Conservation (phyloP, 2,888 invertebrate genomes). For the Lamproptera curius region DNA sequence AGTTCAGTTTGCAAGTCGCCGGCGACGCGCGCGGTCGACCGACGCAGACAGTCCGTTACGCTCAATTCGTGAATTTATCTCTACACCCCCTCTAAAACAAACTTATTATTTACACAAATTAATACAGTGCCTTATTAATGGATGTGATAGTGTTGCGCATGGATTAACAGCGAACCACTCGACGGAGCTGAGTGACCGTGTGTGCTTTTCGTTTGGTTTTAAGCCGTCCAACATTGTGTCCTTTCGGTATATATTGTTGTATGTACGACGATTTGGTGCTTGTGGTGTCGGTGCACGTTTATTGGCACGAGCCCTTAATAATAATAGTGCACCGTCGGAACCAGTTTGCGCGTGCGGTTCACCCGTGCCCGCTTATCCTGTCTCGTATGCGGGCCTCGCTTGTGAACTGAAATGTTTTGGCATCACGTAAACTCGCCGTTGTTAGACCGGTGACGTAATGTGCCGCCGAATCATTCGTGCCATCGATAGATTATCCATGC, state of each 20-base stretch:
- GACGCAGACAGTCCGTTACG: conserved; percentile 63
- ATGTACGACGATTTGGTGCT: conserved; percentile 26
- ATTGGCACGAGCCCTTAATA: conserved; percentile 76
- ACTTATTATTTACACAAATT: conserved; percentile 43
- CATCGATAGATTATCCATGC: not conserved
- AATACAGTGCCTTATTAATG: conserved; percentile 69
- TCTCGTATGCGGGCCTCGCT: conserved; percentile 64
- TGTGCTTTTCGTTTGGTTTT: conserved; percentile 46
- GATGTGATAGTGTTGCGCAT: conserved; percentile 72
- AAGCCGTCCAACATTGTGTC: conserved; percentile 64
- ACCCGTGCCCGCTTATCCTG: conserved; percentile 70
- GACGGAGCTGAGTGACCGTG: conserved; percentile 51
- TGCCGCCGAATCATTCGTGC: not conserved
- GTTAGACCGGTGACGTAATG: conserved; percentile 24
- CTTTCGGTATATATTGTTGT: conserved; percentile 68
- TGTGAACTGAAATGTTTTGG: conserved; percentile 52
- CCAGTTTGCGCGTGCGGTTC: conserved; percentile 73
- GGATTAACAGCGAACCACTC: conserved; percentile 52
- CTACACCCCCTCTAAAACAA: conserved; percentile 45
- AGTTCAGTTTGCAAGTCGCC: conserved; percentile 76
- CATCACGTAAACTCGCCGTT: conserved; percentile 33
- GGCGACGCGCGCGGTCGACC: conserved; percentile 68
- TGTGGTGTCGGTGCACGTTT: conserved; percentile 65
- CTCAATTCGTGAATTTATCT: conserved; percentile 63
- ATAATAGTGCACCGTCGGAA: conserved; percentile 74